A percentile compares a stretch with the other conserved stretches of the same genome.
These are phyloP conservation scores for Drosophila formosana DNA, from an alignment of 2,888 invertebrate species.

Conservation along the genomic window DNA sequence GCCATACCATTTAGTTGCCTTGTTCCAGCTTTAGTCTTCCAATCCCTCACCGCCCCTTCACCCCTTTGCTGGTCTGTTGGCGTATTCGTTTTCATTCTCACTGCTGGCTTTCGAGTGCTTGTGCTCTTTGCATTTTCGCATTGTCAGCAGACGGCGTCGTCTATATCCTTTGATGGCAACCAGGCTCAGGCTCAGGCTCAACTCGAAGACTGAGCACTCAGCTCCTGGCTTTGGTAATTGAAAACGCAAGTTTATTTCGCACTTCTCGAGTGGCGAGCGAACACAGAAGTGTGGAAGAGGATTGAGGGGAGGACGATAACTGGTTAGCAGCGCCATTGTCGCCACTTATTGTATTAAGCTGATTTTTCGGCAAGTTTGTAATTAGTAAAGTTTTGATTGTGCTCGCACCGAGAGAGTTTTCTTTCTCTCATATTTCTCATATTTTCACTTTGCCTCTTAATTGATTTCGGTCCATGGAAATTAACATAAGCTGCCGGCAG, in stretches of 20 bases:
- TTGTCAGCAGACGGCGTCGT: conserved; percentile 75
- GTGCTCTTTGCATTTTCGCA: conserved; percentile 78
- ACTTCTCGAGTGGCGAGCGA: conserved; percentile 46
- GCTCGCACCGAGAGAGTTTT: conserved; percentile 36
- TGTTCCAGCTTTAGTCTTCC: neutral
- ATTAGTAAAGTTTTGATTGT: conserved; percentile 84
- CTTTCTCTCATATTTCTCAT: conserved; percentile 46
- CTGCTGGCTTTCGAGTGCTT: conserved; percentile 66
- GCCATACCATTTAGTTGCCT: conserved; percentile 13
- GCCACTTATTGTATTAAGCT: conserved; percentile 81
- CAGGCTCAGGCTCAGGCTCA: conserved; percentile 49
- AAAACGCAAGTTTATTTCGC: conserved; percentile 83
- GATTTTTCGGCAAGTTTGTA: conserved; percentile 82
- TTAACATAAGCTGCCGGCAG: conserved; percentile 61
- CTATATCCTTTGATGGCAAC: conserved; percentile 71
- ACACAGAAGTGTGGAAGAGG: neutral
- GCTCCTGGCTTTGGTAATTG: conserved; percentile 74
- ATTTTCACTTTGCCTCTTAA: conserved; percentile 52
- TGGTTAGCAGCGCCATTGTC: conserved; percentile 41
- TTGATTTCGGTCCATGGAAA: conserved; percentile 69
- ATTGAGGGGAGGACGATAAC: neutral
- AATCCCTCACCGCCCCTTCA: neutral
- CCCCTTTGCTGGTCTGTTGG: neutral
- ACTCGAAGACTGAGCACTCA: conserved; percentile 27
- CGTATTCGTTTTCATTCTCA: conserved; percentile 16